A percentile compares a stretch with the other conserved stretches of the same genome.
Conservation (phyloP, 2,797 vertebrate genomes). For the Cuniculus paca region DNA sequence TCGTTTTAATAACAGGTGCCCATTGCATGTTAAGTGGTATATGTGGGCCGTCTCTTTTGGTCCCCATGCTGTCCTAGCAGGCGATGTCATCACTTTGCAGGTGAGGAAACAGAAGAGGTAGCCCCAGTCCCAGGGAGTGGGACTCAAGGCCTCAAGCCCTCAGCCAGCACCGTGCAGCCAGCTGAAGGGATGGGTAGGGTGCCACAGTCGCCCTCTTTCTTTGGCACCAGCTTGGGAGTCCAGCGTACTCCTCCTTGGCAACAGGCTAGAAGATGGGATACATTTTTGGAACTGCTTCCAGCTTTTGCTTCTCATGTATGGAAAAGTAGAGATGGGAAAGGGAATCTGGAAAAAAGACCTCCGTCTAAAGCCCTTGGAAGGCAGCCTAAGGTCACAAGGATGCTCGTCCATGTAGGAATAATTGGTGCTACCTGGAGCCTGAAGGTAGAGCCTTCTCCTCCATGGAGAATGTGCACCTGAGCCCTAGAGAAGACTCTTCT, state of each 20-base stretch:
- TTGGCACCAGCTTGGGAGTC: background rate
- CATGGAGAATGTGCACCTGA: background rate
- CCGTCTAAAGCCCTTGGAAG: background rate
- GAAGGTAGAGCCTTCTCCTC: background rate
- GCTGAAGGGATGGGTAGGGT: accelerated
- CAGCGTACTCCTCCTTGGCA: background rate
- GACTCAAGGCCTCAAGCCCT: background rate
- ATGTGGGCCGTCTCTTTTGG: background rate
- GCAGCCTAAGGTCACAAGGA: background rate
- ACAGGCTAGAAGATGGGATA: accelerated
- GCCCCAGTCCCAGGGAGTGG: background rate
- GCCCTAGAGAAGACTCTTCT: background rate
- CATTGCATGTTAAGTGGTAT: accelerated
- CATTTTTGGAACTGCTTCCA: accelerated
- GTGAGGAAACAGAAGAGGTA: background rate
- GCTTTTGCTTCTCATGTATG: background rate
- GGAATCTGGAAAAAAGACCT: background rate
- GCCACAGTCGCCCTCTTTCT: background rate
- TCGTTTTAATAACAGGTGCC: background rate
- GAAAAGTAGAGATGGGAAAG: background rate
- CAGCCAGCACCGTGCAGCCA: background rate
- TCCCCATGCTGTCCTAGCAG: background rate
- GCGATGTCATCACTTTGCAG: background rate
- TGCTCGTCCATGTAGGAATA: accelerated
- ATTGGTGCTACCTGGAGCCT: background rate